Percentiles rank a stretch among this genome's conserved stretches.
These are phyloP conservation scores for Cephalopterus ornatus DNA, from an alignment of 2,113 vertebrate species.

Conservation along the genomic window DNA sequence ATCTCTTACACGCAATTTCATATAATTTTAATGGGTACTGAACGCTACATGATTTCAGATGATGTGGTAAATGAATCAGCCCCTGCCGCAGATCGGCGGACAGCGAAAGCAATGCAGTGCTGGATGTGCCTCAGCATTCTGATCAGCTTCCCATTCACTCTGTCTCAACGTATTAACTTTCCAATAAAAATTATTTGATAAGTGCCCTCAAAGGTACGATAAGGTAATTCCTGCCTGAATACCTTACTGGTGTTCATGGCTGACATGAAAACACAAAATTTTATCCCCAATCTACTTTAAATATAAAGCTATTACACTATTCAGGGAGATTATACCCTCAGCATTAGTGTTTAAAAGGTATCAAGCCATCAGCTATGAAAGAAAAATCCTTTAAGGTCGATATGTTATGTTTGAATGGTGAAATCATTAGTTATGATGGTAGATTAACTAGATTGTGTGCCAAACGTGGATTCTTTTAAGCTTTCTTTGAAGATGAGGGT, in stretches of 20 bases:
- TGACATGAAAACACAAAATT: slow-evolving; percentile 52
- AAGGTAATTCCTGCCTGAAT: slow-evolving; percentile 61
- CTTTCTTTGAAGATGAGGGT: neutral
- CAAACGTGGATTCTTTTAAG: neutral
- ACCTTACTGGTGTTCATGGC: slow-evolving; percentile 26
- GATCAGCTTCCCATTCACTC: slow-evolving; percentile 58
- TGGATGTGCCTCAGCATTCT: slow-evolving; percentile 64
- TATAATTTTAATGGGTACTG: slow-evolving; percentile 59
- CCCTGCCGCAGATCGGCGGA: slow-evolving; percentile 27
- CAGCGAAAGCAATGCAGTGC: slow-evolving; percentile 34
- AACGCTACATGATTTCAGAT: slow-evolving; percentile 62
- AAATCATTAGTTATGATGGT: slow-evolving; percentile 34
- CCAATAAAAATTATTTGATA: slow-evolving; percentile 64
- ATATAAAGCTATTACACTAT: slow-evolving; percentile 38
- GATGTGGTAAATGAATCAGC: slow-evolving; percentile 74
- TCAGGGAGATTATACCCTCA: slow-evolving; percentile 42
- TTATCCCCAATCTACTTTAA: slow-evolving; percentile 58
- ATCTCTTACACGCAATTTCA: slow-evolving; percentile 50
- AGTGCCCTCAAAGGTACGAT: slow-evolving; percentile 62
- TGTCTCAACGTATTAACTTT: slow-evolving; percentile 65
- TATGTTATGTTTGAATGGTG: slow-evolving; percentile 10
- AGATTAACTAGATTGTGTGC: slow-evolving; percentile 26
- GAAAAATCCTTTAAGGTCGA: slow-evolving; percentile 40
- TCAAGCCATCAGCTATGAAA: slow-evolving; percentile 21
- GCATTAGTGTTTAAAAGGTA: slow-evolving; percentile 36